Base-by-base conservation (phyloP, 2,113 vertebrate genomes). In the Lamprotornis superbus region DNA sequence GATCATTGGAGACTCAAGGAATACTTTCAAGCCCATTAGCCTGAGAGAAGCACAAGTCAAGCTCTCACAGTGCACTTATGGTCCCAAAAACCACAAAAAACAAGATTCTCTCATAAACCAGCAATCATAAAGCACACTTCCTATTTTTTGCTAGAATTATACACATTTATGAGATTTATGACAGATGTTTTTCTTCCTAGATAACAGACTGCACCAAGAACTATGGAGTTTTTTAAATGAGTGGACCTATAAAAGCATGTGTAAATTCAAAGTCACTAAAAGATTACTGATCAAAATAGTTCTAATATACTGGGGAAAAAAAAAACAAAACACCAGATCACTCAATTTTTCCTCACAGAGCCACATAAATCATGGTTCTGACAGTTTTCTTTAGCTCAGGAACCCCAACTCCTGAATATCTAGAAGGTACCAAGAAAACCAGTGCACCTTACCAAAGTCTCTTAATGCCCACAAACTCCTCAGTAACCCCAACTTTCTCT, bases 381-480 rank as follows among this genome's bases (percentile, higher is more conserved):
- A 71, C 11, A 7, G 10, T n/a, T 64, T 89, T 60, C 49, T 70
- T 70, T 8, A 87, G 27, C 44, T 63, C 47, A 50, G 40, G 27
- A 88, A 86, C 55, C 10, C 15, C 13, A 67, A 10, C 6, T 59
- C 15, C 33, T 33, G 15, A 78, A 21, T 15, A 73, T 6, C 55
- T 5, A 39, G 7, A 79, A 25, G 15, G 11, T 1, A 70, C 33
- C 5, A 14, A 31, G 69, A 12, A 33, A 89, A 55, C 8, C 44
- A 59, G 20, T 2, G 0, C 2, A 50, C 42, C 27, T 63, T 24
- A 33, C 0, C 2, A 0, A 69, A 53, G 22, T n/a, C 83, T 46
- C 42, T 53, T 33, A 25, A 31, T 3, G 3, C 13, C 63, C 21
- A 33, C 47, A 27, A 60, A 27, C 49, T 37, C 25, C 12, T n/a